Evolutionary conservation across 2,113 vertebrate genomes (phyloP).

Genomic region (Megaptera novaeangliae): DNA sequence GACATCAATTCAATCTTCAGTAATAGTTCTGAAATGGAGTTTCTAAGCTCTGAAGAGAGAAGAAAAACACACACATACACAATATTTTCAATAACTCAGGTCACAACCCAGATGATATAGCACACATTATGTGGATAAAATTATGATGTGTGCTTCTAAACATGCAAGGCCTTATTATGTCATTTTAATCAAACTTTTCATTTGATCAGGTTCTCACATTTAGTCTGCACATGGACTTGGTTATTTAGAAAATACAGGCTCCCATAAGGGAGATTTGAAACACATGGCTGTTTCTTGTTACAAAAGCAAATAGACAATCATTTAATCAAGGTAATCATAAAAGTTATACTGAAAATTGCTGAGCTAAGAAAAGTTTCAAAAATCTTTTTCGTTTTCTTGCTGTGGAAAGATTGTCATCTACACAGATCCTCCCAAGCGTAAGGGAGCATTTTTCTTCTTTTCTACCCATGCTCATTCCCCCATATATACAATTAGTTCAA

Average conservation of each 20-base stretch:
- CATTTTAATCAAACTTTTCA: conserved; percentile 61
- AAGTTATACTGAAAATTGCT: neutral
- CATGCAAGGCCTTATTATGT: conserved; percentile 15
- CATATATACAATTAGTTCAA: neutral
- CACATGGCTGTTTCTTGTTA: neutral
- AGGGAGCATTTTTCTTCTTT: neutral
- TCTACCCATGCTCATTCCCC: neutral
- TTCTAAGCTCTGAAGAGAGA: neutral
- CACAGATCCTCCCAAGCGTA: neutral
- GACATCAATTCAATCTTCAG: conserved; percentile 62
- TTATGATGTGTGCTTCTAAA: conserved; percentile 25
- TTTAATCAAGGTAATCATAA: neutral
- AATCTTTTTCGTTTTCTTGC: neutral
- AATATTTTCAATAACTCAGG: conserved; percentile 29
- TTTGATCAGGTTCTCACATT: conserved; percentile 47
- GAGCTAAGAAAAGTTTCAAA: neutral
- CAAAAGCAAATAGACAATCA: neutral
- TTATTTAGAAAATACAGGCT: conserved; percentile 1
- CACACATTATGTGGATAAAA: conserved; percentile 1
- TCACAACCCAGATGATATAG: conserved; percentile 11
- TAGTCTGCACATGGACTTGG: neutral
- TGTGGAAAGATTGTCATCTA: neutral
- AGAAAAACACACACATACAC: neutral
- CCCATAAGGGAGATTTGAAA: conserved; percentile 36
- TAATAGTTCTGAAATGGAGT: conserved; percentile 58